phyloP scores from a whole-genome alignment of 2,113 vertebrate genomes.

The Chloroceryle aenea region DNA sequence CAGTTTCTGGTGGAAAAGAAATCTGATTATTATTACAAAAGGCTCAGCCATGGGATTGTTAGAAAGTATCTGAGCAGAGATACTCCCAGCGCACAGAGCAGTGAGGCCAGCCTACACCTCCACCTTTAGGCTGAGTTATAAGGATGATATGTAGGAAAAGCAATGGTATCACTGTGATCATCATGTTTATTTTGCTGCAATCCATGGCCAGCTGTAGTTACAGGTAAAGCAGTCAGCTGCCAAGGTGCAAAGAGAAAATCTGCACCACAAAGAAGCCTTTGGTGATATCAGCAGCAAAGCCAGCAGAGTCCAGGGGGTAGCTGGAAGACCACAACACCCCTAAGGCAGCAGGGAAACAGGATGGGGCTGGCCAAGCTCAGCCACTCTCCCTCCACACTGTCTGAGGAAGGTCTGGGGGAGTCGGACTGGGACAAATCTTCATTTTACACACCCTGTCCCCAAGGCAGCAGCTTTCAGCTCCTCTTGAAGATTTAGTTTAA shows the following conservation, averaged over 20 bases:
- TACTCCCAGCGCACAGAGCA: rapidly evolving
- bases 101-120: neutral
- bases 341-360: neutral
- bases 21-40: neutral
- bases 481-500: neutral
- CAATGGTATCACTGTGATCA: rapidly evolving
- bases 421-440: neutral
- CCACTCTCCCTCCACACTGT: neutral
- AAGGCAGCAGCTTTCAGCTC: neutral
- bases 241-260: neutral
- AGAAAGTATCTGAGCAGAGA: neutral
- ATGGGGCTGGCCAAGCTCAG: neutral
- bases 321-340: rapidly evolving
- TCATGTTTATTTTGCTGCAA: neutral
- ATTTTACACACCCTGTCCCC: rapidly evolving
- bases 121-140: neutral
- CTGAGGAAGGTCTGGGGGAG: neutral
- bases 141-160: neutral
- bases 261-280: neutral
- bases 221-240: neutral
- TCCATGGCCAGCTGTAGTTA: rapidly evolving
- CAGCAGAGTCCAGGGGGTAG: neutral
- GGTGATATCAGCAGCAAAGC: rapidly evolving
- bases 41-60: neutral
- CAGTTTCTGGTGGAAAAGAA: neutral